These are phyloP conservation scores for Aspidapion aeneum DNA, from an alignment of 2,888 invertebrate genomes.

Conservation along the genomic window DNA sequence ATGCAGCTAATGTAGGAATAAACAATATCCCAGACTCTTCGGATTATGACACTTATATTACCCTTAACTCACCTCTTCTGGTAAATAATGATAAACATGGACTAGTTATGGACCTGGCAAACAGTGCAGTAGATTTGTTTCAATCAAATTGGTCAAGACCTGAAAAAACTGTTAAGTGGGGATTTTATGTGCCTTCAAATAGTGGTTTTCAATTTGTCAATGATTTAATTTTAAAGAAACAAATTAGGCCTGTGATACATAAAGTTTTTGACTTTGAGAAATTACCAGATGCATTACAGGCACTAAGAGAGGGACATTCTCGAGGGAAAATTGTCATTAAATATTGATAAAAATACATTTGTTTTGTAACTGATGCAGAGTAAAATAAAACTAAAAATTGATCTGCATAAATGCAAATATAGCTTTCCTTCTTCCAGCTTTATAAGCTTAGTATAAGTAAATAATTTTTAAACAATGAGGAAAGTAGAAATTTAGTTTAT, in stretches of 20 bases:
- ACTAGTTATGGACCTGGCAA: slow-evolving; percentile 58
- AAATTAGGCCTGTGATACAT: slow-evolving; percentile 72
- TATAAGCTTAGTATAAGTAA: slow-evolving; percentile 38
- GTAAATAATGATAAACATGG: slow-evolving; percentile 74
- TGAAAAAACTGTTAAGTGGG: slow-evolving; percentile 64
- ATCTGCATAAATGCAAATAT: too few species aligned
- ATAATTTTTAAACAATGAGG: slow-evolving; percentile 58
- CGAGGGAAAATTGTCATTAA: slow-evolving; percentile 75
- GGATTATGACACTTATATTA: slow-evolving; percentile 69
- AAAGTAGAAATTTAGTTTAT: slow-evolving; percentile 81
- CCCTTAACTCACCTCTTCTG: slow-evolving; percentile 78
- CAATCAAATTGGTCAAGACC: slow-evolving; percentile 52
- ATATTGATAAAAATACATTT: too few species aligned
- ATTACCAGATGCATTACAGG: slow-evolving; percentile 65
- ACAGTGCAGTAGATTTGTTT: slow-evolving; percentile 57
- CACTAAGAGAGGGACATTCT: slow-evolving; percentile 61
- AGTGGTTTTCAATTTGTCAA: slow-evolving; percentile 66
- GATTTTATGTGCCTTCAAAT: slow-evolving; percentile 71
- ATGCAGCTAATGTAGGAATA: slow-evolving; percentile 74
- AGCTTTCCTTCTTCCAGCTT: too few species aligned
- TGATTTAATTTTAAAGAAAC: slow-evolving; percentile 54
- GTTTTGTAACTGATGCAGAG: too few species aligned
- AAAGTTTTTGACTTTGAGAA: slow-evolving; percentile 67
- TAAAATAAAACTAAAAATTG: too few species aligned
- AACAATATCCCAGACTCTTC: slow-evolving; percentile 54